A percentile compares a stretch with the other conserved stretches of the same genome.
phyloP scores from a whole-genome alignment of 2,113 vertebrate species.

The Dermatemys mawii region DNA sequence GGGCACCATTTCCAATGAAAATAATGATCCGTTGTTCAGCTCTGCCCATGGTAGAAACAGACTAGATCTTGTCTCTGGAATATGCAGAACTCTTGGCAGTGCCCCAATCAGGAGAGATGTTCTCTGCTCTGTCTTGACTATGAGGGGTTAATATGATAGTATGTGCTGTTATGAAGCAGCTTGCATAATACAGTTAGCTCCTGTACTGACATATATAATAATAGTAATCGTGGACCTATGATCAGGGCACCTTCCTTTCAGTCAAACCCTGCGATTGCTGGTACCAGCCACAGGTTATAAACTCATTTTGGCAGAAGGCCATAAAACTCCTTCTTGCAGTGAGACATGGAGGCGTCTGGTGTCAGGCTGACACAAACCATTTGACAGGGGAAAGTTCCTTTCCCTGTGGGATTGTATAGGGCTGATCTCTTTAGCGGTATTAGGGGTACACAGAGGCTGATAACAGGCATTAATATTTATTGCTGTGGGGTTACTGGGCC shows the following conservation, averaged over 20 bases:
- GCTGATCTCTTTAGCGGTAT: conserved; percentile 16
- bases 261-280: conserved; percentile 36
- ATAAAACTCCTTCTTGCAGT: conserved; percentile 59
- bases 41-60: neutral
- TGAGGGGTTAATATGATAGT: conserved; percentile 32
- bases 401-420: conserved; percentile 37
- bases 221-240: conserved; percentile 1
- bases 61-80: neutral
- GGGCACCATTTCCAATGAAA: neutral
- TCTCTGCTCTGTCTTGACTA: neutral
- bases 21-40: neutral
- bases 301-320: conserved; percentile 67
- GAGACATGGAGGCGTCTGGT: conserved; percentile 69
- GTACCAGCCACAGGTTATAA: conserved; percentile 72
- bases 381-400: conserved; percentile 47
- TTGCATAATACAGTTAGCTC: conserved; percentile 1
- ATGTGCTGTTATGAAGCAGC: neutral
- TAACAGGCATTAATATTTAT: conserved; percentile 53
- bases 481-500: conserved; percentile 60
- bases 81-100: neutral
- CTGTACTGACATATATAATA: conserved; percentile 35
- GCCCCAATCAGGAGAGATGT: neutral
- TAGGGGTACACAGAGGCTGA: conserved; percentile 14
- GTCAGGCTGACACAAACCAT: conserved; percentile 75
- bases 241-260: conserved; percentile 70